These are phyloP conservation scores for Ips typographus DNA, from an alignment of 1,140 invertebrate genomes.

Conservation along the genomic window DNA sequence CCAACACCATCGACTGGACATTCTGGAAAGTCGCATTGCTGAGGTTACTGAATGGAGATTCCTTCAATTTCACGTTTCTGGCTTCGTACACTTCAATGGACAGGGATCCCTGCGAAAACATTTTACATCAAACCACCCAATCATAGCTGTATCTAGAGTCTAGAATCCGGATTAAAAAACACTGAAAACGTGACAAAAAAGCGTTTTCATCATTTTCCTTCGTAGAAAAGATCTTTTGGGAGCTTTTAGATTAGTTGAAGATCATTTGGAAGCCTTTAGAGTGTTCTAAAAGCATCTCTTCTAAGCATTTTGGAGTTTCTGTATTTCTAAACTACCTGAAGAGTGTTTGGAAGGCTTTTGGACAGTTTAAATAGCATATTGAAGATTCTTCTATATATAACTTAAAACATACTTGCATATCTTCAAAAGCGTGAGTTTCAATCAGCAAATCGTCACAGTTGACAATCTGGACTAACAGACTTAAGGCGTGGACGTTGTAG, in stretches of 20 bases:
- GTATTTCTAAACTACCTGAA: too few species aligned
- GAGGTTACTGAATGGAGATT: constrained; percentile 64
- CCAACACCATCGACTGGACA: constrained; percentile 57
- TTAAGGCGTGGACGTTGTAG: constrained; percentile 56
- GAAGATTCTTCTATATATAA: not conserved
- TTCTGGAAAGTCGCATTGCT: constrained; percentile 60
- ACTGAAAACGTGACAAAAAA: not conserved
- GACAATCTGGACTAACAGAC: constrained; percentile 57
- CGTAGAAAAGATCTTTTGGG: too few species aligned
- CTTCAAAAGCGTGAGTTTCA: constrained; percentile 59
- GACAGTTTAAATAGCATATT: too few species aligned
- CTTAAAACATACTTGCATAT: constrained; percentile 42
- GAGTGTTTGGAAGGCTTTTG: too few species aligned
- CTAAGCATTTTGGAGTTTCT: too few species aligned
- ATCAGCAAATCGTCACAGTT: constrained; percentile 57
- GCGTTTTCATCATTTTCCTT: not conserved
- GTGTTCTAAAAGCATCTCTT: too few species aligned
- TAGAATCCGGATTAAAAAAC: not conserved
- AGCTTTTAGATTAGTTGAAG: too few species aligned
- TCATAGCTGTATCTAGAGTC: not conserved
- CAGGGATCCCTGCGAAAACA: constrained; percentile 29
- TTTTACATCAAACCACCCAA: not conserved
- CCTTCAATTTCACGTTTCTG: constrained; percentile 58
- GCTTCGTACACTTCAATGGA: constrained; percentile 32
- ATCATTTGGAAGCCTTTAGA: too few species aligned